phyloP scores from a whole-genome alignment of 2,888 invertebrate species.

The Philonicus albiceps region DNA sequence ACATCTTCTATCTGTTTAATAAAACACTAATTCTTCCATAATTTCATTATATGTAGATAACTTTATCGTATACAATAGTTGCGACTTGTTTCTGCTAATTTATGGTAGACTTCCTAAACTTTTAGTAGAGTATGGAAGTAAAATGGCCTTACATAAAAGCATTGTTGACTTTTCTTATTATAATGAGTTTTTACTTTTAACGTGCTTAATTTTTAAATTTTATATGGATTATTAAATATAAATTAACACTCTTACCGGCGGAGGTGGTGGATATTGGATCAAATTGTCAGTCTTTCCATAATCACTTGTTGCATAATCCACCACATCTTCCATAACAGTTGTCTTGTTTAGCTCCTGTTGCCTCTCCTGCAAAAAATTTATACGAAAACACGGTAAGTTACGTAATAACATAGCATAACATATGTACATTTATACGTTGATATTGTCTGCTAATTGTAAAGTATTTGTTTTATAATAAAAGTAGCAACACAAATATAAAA shows the following conservation, averaged over 20 bases:
- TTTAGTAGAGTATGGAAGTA: too few relatives aligned
- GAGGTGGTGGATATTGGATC: conserved; percentile 67
- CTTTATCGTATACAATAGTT: too few relatives aligned
- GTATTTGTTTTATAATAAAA: not conserved
- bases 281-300: conserved; percentile 41
- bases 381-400: not conserved
- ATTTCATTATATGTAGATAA: too few relatives aligned
- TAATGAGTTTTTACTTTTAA: too few relatives aligned
- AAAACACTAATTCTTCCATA: too few relatives aligned
- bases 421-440: not conserved
- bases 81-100: too few relatives aligned
- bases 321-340: conserved; percentile 60
- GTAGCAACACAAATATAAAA: too few relatives aligned
- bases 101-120: too few relatives aligned
- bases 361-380: conserved; percentile 56
- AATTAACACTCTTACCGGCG: conserved; percentile 65
- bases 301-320: conserved; percentile 51
- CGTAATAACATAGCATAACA: not conserved
- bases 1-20: too few relatives aligned
- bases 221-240: not conserved
- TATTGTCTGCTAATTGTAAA: not conserved
- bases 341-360: conserved; percentile 60
- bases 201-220: too few relatives aligned
- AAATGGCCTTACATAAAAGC: too few relatives aligned
- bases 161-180: too few relatives aligned